Percentiles rank a stretch among this genome's conserved stretches.
Evolutionary conservation across 2,797 vertebrate genomes (phyloP).

Genomic region (Cynopterus sphinx): DNA sequence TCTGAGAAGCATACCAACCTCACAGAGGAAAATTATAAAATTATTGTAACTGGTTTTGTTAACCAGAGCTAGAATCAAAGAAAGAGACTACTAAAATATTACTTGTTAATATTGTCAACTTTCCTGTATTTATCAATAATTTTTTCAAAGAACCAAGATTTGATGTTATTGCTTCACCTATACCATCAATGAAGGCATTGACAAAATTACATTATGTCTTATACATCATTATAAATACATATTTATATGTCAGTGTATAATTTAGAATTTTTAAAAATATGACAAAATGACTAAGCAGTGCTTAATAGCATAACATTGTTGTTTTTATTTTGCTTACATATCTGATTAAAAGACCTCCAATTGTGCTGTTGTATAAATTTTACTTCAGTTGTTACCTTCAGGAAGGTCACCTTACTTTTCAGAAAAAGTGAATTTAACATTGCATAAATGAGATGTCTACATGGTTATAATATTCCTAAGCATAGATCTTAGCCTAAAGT

Average conservation of each 20-base stretch:
- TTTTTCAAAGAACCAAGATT: constrained; percentile 53
- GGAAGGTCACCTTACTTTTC: constrained; percentile 49
- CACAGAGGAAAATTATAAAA: background rate
- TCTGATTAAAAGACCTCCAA: constrained; percentile 34
- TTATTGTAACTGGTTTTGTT: background rate
- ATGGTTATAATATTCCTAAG: constrained; percentile 14
- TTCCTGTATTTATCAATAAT: background rate
- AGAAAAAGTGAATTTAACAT: constrained; percentile 51
- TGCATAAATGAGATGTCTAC: constrained; percentile 46
- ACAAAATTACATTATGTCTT: constrained; percentile 48
- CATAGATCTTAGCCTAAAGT: constrained; percentile 31
- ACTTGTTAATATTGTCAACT: background rate
- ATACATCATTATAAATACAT: constrained; percentile 37
- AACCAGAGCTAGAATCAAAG: background rate
- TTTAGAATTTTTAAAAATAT: constrained; percentile 12
- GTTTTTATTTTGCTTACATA: constrained; percentile 49
- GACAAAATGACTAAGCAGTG: background rate
- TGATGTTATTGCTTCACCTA: constrained; percentile 58
- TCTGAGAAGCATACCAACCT: background rate
- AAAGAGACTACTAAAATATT: background rate
- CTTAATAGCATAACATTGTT: constrained; percentile 58
- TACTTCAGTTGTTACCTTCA: constrained; percentile 46
- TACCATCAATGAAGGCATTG: constrained; percentile 62
- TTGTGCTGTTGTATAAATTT: constrained; percentile 53
- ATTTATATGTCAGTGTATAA: background rate